phyloP scores from a whole-genome alignment of 2,888 invertebrate genomes.

The Euzetes globulus region DNA sequence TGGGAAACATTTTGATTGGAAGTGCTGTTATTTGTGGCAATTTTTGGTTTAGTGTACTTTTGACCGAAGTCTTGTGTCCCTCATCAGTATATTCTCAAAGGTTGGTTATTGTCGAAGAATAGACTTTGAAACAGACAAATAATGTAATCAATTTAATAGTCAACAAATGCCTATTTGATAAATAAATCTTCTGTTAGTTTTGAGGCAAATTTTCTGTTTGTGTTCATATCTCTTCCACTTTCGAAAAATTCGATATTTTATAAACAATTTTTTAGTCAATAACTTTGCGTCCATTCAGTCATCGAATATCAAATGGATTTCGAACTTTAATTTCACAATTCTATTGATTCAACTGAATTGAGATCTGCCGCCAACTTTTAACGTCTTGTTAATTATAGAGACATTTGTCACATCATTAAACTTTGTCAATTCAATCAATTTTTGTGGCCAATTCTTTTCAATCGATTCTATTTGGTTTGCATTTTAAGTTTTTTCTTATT shows the following conservation, averaged over 20 bases:
- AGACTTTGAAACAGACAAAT: slow-evolving; percentile 10
- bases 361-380: too few relatives aligned
- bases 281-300: not conserved
- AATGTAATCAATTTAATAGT: not conserved
- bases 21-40: too few relatives aligned
- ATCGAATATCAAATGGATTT: not conserved
- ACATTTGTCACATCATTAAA: too few relatives aligned
- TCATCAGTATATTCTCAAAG: not conserved
- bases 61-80: not conserved
- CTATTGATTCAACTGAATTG: not conserved
- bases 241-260: not conserved
- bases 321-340: not conserved
- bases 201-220: not conserved
- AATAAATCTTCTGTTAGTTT: not conserved
- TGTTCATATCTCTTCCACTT: not conserved
- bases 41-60: not conserved
- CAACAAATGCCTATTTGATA: not conserved
- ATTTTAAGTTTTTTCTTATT: too few relatives aligned
- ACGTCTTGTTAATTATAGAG: too few relatives aligned
- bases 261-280: not conserved
- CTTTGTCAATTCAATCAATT: too few relatives aligned
- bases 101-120: not conserved
- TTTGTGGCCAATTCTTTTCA: too few relatives aligned
- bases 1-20: too few relatives aligned
- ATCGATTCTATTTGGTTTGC: too few relatives aligned